These are phyloP conservation scores for Frankliniella intonsa DNA, from an alignment of 2,888 invertebrate species.

Conservation along the genomic window DNA sequence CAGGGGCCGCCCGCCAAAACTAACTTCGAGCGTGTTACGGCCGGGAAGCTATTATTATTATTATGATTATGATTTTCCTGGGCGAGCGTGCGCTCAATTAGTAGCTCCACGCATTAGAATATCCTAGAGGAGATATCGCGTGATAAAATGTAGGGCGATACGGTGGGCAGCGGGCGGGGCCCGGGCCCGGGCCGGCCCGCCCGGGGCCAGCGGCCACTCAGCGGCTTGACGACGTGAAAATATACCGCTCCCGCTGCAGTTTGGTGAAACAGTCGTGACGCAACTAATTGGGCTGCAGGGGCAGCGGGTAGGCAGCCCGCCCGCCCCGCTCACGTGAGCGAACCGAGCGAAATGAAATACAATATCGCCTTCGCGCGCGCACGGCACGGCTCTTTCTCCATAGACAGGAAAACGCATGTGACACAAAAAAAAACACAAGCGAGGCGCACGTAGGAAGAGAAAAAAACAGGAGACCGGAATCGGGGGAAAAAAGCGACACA, in stretches of 20 bases:
- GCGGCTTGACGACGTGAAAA: neutral
- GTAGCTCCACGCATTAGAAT: neutral
- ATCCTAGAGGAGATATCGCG: constrained; percentile 1
- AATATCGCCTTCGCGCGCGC: no score
- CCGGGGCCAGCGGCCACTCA: neutral
- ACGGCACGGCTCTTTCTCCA: neutral
- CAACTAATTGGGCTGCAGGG: neutral
- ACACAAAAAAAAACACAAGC: neutral
- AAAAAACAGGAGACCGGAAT: neutral
- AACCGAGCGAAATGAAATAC: neutral
- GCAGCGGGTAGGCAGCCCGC: no score
- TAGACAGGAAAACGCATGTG: neutral
- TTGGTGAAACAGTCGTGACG: neutral
- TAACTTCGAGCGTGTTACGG: no score
- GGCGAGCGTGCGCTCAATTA: constrained; percentile 10
- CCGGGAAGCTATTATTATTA: no score
- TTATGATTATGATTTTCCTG: neutral
- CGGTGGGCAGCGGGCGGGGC: neutral
- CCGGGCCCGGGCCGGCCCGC: neutral
- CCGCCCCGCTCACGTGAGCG: neutral
- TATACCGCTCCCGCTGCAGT: neutral
- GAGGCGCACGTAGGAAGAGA: neutral
- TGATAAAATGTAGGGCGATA: neutral
- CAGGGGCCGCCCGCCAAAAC: no score
- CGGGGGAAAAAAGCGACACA: neutral